A percentile compares a stretch with the other conserved stretches of the same genome.
Evolutionary conservation across 2,888 invertebrate genomes (phyloP).

Genomic region (Drosophila demipolita): DNA sequence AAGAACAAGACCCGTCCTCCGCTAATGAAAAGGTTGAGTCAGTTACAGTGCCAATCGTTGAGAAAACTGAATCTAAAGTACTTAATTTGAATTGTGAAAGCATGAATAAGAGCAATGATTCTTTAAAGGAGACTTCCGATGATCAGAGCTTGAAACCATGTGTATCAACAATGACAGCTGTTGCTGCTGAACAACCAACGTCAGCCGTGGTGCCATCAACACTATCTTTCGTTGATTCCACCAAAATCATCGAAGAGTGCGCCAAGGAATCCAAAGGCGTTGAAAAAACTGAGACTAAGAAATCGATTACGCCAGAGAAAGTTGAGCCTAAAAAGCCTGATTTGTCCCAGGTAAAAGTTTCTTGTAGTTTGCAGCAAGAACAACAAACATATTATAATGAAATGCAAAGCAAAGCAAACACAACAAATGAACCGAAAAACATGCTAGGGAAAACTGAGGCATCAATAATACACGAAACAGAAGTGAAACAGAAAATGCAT

Average conservation of each 20-base stretch:
- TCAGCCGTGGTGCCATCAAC: not conserved
- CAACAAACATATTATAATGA: conserved; percentile 27
- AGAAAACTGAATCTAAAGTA: conserved; percentile 24
- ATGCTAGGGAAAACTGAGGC: conserved; percentile 18
- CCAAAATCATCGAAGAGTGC: conserved; percentile 8
- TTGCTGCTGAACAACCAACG: conserved; percentile 2
- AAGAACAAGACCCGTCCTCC: not conserved
- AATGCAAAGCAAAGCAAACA: conserved; percentile 11
- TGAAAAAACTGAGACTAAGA: conserved; percentile 8
- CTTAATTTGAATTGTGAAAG: conserved; percentile 4
- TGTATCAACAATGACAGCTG: not conserved
- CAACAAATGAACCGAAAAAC: conserved; percentile 16
- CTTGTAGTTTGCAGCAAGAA: conserved; percentile 7
- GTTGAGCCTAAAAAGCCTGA: conserved; percentile 16
- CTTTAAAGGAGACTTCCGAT: not conserved
- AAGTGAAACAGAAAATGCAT: conserved; percentile 51
- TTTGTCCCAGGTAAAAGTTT: not conserved
- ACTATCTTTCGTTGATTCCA: not conserved
- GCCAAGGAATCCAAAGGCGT: conserved; percentile 4
- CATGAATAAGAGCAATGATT: not conserved
- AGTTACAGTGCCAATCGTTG: conserved; percentile 19
- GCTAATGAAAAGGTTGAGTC: conserved; percentile 11
- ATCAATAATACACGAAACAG: conserved; percentile 21
- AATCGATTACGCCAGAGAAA: not conserved
- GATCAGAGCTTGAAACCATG: conserved; percentile 19